Evolutionary conservation across 2,888 invertebrate species (phyloP).

Genomic region (Cryptus armator): DNA sequence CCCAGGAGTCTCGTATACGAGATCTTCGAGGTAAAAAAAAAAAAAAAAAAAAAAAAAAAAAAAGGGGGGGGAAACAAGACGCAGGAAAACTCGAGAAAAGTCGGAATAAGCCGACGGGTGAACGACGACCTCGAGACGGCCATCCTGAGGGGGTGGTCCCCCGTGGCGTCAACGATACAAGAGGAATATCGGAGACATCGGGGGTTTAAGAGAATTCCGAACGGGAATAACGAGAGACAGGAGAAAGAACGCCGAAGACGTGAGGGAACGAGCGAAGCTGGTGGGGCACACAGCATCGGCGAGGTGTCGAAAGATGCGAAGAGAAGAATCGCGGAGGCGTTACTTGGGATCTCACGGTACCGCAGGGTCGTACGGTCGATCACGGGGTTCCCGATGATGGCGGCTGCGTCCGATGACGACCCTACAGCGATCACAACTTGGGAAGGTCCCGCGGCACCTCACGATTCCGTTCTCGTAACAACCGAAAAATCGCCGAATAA

Average conservation of each 20-base stretch:
- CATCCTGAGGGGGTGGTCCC: constrained; percentile 27
- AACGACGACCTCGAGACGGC: constrained; percentile 37
- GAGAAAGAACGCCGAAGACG: constrained; percentile 34
- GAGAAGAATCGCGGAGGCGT: constrained; percentile 42
- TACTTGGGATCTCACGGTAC: constrained; percentile 30
- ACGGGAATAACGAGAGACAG: constrained; percentile 13
- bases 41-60: not conserved
- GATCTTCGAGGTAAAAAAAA: not conserved
- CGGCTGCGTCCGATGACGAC: constrained; percentile 67
- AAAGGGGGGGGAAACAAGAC: not conserved
- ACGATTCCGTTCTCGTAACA: constrained; percentile 62
- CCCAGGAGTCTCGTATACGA: not conserved
- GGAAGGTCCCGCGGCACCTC: constrained; percentile 64
- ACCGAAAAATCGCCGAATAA: constrained; percentile 20
- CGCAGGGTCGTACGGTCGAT: constrained; percentile 56
- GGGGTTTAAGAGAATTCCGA: not conserved
- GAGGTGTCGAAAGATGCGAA: constrained; percentile 55
- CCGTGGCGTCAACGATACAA: constrained; percentile 25
- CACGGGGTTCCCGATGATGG: constrained; percentile 75
- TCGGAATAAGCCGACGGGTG: not conserved
- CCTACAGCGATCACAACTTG: constrained; percentile 59
- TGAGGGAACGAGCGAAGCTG: not conserved
- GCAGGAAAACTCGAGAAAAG: not conserved
- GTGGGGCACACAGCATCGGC: not conserved
- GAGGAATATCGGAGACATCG: not conserved